A percentile compares a stretch with the other conserved stretches of the same genome.
phyloP scores from a whole-genome alignment of 2,797 vertebrate species.

The Valencia hispanica region DNA sequence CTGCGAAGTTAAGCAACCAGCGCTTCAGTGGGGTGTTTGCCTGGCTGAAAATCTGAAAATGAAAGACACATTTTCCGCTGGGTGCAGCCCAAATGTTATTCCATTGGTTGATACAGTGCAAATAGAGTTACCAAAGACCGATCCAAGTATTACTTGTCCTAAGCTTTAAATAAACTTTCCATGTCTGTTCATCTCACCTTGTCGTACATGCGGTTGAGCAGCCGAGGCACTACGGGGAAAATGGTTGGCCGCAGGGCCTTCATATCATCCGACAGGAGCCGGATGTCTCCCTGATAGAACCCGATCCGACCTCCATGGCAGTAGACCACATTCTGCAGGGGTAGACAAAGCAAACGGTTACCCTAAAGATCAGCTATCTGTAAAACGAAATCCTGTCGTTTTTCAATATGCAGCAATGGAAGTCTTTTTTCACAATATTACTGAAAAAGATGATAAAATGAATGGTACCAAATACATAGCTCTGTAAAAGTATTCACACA shows the following conservation, averaged over 20 bases:
- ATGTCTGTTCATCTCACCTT: slow-evolving; percentile 82
- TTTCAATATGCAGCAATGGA: background rate
- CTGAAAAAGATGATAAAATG: background rate
- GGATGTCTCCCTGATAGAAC: slow-evolving; percentile 98
- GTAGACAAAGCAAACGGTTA: slow-evolving; percentile 17
- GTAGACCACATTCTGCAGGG: slow-evolving; percentile 90
- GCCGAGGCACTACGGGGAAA: slow-evolving; percentile 94
- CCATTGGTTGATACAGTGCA: background rate
- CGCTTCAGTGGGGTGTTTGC: slow-evolving; percentile 91
- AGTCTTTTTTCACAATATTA: background rate
- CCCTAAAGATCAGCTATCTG: background rate
- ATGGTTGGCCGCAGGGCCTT: slow-evolving; percentile 93
- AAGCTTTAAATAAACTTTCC: background rate
- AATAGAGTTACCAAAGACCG: background rate
- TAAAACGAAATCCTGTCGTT: background rate
- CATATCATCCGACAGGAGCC: slow-evolving; percentile 97
- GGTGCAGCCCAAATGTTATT: background rate
- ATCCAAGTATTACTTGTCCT: background rate
- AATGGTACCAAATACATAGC: background rate
- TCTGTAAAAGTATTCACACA: background rate
- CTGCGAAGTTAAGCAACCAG: slow-evolving; percentile 95
- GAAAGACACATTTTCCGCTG: slow-evolving; percentile 6
- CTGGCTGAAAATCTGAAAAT: slow-evolving; percentile 93
- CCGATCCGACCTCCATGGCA: slow-evolving; percentile 95
- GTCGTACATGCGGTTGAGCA: slow-evolving; percentile 98